Base-by-base conservation (phyloP, 1,140 invertebrate genomes). In the Calycopis cecrops region DNA sequence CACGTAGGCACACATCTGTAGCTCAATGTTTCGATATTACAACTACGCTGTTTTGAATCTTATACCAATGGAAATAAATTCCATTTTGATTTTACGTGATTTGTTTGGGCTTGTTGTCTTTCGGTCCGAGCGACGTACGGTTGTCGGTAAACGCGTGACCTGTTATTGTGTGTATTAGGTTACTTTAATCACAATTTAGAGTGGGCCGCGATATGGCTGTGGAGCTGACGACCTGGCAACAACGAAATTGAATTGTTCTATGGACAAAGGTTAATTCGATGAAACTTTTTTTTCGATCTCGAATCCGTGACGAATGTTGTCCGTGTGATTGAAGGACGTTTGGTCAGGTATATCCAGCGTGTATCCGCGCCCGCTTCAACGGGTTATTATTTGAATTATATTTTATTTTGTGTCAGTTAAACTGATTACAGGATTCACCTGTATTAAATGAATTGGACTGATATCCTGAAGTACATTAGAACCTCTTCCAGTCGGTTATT, bases 141-240 rank as follows among this genome's bases (percentile, higher is more conserved):
- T 75, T 76, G 76, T 79, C 67, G 70, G 78, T 80, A 83, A 80
- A 76, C 72, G 83, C 72, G 79, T 85, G 83, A 83, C 79, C 78
- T 80, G 83, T 85, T 84, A 82, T 82, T 86, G 83, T 86, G 78
- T 86, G 81, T 85, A 82, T 86, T 84, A 78, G 79, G 77, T 76
- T 80, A 75, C 75, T 81, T 85, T 85, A 86, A 86, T 86, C 83
- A 86, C 78, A 86, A 86, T 83, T 86, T 79, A 69, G 83, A 83
- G 81, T 86, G 78, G 73, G 76, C 66, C 73, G 76, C 71, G 74
- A 73, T 84, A 80, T 79, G 79, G 74, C 78, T 86, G 83, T 80
- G 71, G 71, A 76, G 68, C 62, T 73, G 73, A 66, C 74, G 74
- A 78, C 72, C 64, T 76, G 76, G 74, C 76, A 77, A 81, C 71